A percentile compares a stretch with the other conserved stretches of the same genome.
phyloP scores from a whole-genome alignment of 2,113 vertebrate species.

The Dicentrarchus labrax region DNA sequence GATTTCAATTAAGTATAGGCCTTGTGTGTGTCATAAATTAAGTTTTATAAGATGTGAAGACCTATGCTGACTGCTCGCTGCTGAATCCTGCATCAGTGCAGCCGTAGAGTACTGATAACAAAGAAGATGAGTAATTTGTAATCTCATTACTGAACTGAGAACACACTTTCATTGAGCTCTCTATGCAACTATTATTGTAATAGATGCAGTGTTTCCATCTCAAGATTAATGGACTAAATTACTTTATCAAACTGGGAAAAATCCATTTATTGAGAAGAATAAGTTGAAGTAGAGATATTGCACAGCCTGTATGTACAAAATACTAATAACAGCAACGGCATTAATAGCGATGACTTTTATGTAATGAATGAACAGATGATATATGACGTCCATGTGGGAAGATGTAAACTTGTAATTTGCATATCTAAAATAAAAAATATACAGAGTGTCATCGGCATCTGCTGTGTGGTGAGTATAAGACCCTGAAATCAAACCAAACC shows the following conservation, averaged over 20 bases:
- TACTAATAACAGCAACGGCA: not conserved
- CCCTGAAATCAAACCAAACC: constrained; percentile 34
- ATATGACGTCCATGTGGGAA: constrained; percentile 44
- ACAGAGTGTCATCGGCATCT: constrained; percentile 32
- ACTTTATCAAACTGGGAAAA: not conserved
- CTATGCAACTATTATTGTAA: constrained; percentile 6
- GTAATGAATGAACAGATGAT: constrained; percentile 45
- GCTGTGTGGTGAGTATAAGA: constrained; percentile 23
- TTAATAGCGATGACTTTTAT: constrained; percentile 25
- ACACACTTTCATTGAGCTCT: constrained; percentile 16
- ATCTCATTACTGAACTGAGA: constrained; percentile 21
- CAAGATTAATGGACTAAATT: constrained; percentile 3
- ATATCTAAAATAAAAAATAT: constrained; percentile 26
- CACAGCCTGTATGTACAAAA: not conserved
- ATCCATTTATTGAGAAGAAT: not conserved
- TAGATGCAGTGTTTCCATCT: constrained; percentile 4
- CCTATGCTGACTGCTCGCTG: not conserved
- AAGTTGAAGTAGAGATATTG: not conserved
- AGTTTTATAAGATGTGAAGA: constrained; percentile 22
- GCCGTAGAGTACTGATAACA: not conserved
- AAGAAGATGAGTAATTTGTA: constrained; percentile 14
- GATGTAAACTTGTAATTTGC: constrained; percentile 35
- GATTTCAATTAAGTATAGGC: constrained; percentile 7
- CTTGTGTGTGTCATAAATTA: constrained; percentile 17
- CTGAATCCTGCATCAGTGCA: constrained; percentile 19